phyloP scores from a whole-genome alignment of 2,888 invertebrate species.

The Gryllus longicercus region DNA sequence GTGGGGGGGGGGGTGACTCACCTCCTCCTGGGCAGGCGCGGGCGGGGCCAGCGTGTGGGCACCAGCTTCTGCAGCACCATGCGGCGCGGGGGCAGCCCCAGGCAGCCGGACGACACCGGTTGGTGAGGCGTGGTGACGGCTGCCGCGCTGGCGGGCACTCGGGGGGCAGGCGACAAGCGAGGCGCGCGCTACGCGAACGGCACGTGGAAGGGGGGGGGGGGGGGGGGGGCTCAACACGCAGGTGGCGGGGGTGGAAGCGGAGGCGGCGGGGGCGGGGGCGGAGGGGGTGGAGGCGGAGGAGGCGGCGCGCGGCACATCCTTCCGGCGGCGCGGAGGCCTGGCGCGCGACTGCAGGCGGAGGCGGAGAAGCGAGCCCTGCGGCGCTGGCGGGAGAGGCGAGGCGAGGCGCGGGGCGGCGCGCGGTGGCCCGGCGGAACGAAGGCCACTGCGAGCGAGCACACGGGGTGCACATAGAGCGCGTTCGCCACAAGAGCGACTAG shows the following conservation, averaged over 20 bases:
- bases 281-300: too few relatives aligned
- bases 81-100: slow-evolving; percentile 30
- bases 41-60: slow-evolving; percentile 46
- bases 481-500: too few relatives aligned
- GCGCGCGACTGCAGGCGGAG: too few relatives aligned
- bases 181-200: not conserved
- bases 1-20: slow-evolving; percentile 39
- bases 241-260: not conserved
- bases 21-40: slow-evolving; percentile 44
- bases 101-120: not conserved
- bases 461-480: too few relatives aligned
- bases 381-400: too few relatives aligned
- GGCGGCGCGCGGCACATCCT: too few relatives aligned
- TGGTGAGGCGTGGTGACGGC: not conserved
- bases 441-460: too few relatives aligned
- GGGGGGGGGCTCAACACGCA: not conserved
- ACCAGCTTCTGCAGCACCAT: slow-evolving; percentile 49
- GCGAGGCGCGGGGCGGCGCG: too few relatives aligned
- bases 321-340: too few relatives aligned
- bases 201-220: not conserved
- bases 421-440: too few relatives aligned
- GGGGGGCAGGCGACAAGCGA: not conserved
- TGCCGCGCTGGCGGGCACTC: not conserved
- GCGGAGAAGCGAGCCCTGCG: too few relatives aligned
- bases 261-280: too few relatives aligned